These are phyloP conservation scores for Notarius quadriscutis DNA, from an alignment of 2,113 vertebrate genomes.

Conservation along the genomic window DNA sequence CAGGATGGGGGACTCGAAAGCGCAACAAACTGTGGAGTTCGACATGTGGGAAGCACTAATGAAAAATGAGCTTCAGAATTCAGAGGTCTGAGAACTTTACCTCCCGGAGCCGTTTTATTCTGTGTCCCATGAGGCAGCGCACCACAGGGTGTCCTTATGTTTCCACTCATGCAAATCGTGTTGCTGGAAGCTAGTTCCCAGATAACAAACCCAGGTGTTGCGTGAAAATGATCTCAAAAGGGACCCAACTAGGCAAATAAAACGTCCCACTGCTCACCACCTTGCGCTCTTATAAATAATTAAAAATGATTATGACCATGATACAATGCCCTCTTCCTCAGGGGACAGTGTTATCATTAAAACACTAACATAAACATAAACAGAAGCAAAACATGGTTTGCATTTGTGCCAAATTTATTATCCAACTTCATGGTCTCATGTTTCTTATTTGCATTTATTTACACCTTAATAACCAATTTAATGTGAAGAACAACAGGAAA, in stretches of 20 bases:
- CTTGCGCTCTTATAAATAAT: constrained; percentile 23
- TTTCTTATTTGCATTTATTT: background rate
- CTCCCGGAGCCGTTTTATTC: background rate
- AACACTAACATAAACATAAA: constrained; percentile 26
- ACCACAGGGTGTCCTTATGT: constrained; percentile 28
- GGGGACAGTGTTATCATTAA: background rate
- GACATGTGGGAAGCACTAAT: constrained; percentile 32
- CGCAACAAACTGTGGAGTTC: constrained; percentile 63
- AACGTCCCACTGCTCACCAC: background rate
- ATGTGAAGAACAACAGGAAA: background rate
- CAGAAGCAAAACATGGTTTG: constrained; percentile 14
- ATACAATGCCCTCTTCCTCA: background rate
- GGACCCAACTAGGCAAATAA: constrained; percentile 6
- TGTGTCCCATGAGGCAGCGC: background rate
- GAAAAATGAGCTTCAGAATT: background rate
- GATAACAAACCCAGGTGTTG: constrained; percentile 51
- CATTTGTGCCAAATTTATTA: background rate
- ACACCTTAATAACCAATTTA: background rate
- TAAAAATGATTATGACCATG: constrained; percentile 29
- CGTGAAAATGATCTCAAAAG: constrained; percentile 33
- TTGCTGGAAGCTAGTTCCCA: constrained; percentile 13
- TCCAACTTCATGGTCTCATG: background rate
- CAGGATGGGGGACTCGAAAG: constrained; percentile 67
- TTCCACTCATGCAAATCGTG: constrained; percentile 39
- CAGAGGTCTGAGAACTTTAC: constrained; percentile 8